Evolutionary conservation across 2,888 invertebrate genomes (phyloP).

Genomic region (Epirrita christyi): DNA sequence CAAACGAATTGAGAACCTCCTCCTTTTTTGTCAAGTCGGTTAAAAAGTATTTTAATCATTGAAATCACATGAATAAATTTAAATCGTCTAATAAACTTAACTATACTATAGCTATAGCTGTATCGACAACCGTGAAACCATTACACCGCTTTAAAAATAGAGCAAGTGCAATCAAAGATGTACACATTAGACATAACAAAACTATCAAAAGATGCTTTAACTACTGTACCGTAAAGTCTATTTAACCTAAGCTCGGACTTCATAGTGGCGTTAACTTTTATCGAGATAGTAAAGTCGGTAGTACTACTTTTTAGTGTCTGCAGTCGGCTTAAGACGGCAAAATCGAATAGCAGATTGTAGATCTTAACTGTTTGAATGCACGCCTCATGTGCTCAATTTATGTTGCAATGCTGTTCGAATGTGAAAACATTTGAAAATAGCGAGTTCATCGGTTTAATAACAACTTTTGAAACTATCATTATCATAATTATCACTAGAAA

Average conservation of each 20-base stretch:
- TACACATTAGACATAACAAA: neutral
- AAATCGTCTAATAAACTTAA: no score
- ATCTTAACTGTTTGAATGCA: neutral
- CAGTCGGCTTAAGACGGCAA: neutral
- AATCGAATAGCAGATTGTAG: neutral
- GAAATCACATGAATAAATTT: no score
- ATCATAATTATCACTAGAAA: no score
- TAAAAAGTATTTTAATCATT: no score
- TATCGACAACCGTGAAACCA: neutral
- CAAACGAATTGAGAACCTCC: no score
- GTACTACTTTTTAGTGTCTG: slow-evolving; percentile 4
- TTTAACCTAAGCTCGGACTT: neutral
- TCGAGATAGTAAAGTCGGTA: slow-evolving; percentile 5
- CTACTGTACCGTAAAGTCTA: neutral
- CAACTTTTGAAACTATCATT: no score
- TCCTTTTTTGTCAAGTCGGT: no score
- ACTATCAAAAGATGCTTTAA: neutral
- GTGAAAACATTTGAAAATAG: no score
- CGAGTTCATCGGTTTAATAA: no score
- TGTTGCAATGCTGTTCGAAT: no score
- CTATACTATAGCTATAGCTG: no score
- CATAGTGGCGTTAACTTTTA: slow-evolving; percentile 2
- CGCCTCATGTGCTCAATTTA: no score
- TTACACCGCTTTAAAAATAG: neutral
- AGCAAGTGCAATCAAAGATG: neutral